Conservation (phyloP, 2,113 vertebrate genomes). For the Potamarius usumacintae region DNA sequence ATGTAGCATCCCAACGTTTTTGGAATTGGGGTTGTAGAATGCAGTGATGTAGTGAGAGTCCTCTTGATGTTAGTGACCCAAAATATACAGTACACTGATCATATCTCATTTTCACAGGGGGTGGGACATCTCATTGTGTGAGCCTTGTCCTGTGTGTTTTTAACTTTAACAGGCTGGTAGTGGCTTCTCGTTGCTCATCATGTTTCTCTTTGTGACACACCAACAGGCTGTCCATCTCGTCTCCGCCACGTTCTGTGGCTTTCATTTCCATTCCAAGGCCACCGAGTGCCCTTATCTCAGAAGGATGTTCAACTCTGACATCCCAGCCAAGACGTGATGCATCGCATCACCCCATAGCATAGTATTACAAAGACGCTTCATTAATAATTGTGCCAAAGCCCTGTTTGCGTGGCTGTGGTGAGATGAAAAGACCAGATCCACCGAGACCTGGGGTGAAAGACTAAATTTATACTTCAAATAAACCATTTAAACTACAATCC, state of each 20-base stretch:
- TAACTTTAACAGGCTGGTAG: conserved; percentile 6
- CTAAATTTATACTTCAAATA: conserved; percentile 43
- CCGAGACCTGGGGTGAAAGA: conserved; percentile 30
- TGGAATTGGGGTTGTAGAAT: too few species aligned
- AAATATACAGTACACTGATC: neutral
- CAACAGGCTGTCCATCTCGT: conserved; percentile 2
- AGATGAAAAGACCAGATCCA: conserved; percentile 11
- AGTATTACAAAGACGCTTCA: conserved; percentile 7
- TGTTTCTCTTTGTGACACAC: conserved; percentile 1
- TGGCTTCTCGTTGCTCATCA: neutral
- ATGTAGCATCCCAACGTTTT: too few species aligned
- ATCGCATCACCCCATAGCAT: neutral
- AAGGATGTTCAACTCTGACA: neutral
- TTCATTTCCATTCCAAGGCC: conserved; percentile 43
- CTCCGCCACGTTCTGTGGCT: neutral
- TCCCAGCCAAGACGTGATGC: neutral
- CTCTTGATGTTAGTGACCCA: neutral
- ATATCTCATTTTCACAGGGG: neutral
- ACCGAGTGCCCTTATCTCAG: neutral
- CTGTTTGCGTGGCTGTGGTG: conserved; percentile 5
- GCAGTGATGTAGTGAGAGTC: neutral
- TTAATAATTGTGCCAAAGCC: conserved; percentile 34
- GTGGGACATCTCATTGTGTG: neutral
- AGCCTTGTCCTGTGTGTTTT: conserved; percentile 1
- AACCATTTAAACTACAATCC: conserved; percentile 48